A percentile compares a stretch with the other conserved stretches of the same genome.
Conservation (phyloP, 2,888 invertebrate genomes). For the Rhopalosiphum nymphaeae region DNA sequence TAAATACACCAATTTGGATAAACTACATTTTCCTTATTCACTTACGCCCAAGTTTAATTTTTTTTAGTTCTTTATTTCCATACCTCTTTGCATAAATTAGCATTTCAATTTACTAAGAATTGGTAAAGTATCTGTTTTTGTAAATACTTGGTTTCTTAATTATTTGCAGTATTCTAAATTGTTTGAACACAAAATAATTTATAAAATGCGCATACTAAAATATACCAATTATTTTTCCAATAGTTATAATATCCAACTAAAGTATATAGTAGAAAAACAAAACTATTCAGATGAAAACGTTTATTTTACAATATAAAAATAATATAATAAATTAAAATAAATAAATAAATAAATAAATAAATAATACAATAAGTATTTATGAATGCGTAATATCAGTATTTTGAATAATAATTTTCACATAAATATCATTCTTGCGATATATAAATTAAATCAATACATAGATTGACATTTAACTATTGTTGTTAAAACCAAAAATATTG, state of each 20-base stretch:
- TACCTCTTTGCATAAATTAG: background rate
- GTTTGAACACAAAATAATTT: background rate
- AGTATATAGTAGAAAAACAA: background rate
- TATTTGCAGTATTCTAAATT: background rate
- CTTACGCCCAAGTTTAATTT: background rate
- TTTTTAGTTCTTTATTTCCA: background rate
- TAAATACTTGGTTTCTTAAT: background rate
- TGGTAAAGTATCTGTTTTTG: background rate
- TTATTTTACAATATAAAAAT: constrained; percentile 39
- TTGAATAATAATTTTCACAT: constrained; percentile 2
- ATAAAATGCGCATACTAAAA: background rate
- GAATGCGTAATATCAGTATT: background rate
- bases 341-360: constrained; percentile 28
- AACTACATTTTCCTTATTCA: background rate
- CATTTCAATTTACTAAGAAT: background rate
- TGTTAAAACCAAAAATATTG: constrained; percentile 28
- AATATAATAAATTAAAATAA: constrained; percentile 29
- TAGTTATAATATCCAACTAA: background rate
- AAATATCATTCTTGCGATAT: background rate
- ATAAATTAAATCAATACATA: background rate
- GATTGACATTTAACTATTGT: background rate
- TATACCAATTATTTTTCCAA: background rate
- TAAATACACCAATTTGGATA: background rate
- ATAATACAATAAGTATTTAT: background rate
- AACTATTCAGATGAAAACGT: background rate